Conservation (phyloP, 2,888 invertebrate species). For the Arge pagana region DNA sequence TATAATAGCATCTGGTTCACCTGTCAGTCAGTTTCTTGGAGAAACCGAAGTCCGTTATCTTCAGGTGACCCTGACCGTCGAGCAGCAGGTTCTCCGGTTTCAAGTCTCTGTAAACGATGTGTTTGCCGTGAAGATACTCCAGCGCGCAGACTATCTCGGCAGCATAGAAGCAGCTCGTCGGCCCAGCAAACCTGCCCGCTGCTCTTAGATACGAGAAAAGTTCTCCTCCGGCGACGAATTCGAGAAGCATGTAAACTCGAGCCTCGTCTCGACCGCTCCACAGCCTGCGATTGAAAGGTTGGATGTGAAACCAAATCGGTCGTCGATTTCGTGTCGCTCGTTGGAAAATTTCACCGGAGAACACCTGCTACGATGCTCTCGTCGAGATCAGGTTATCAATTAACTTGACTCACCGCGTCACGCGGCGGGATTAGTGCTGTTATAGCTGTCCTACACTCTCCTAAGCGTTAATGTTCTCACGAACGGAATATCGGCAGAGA, state of each 20-base stretch:
- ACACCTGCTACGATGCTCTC: too few relatives aligned
- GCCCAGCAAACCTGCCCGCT: constrained; percentile 86
- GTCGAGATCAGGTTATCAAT: too few relatives aligned
- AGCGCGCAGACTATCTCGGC: constrained; percentile 92
- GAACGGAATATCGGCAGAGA: too few relatives aligned
- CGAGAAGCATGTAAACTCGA: constrained; percentile 95
- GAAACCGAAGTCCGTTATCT: constrained; percentile 98
- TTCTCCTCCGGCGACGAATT: constrained; percentile 96
- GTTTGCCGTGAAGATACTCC: constrained; percentile 89
- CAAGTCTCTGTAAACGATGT: constrained; percentile 86
- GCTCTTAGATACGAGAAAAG: constrained; percentile 94
- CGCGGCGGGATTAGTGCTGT: too few relatives aligned
- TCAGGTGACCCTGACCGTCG: constrained; percentile 91
- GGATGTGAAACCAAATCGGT: background rate
- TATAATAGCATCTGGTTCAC: constrained; percentile 47
- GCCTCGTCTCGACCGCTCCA: constrained; percentile 91
- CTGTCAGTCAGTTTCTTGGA: constrained; percentile 91
- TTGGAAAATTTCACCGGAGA: too few relatives aligned
- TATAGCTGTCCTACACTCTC: too few relatives aligned
- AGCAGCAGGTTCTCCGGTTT: constrained; percentile 94
- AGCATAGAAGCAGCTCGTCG: constrained; percentile 89
- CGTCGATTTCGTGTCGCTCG: background rate
- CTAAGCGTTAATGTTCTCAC: too few relatives aligned
- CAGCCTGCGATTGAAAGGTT: constrained; percentile 65
- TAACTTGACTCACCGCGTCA: too few relatives aligned